These are phyloP conservation scores for Eptesicus fuscus DNA, from an alignment of 2,113 vertebrate genomes.

Conservation along the genomic window DNA sequence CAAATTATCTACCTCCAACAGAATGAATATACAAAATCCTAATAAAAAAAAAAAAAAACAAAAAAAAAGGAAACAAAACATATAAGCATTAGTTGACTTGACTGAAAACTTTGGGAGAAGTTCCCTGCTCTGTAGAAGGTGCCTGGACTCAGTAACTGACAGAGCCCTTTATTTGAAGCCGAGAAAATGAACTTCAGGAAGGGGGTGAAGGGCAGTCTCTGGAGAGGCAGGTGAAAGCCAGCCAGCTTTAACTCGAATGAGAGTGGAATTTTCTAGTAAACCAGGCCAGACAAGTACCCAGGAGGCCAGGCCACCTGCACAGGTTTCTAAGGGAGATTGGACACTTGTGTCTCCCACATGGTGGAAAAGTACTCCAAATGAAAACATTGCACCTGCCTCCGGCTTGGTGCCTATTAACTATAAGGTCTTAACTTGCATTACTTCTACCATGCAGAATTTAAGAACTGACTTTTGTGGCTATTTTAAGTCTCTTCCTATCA, in stretches of 20 bases:
- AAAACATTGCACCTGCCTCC: neutral
- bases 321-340: slow-evolving; percentile 55
- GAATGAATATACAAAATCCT: neutral
- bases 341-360: slow-evolving; percentile 16
- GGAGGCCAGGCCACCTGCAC: slow-evolving; percentile 51
- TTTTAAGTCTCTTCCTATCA: neutral
- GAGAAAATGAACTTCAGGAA: slow-evolving; percentile 34
- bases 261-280: slow-evolving; percentile 72
- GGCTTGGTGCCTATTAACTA: neutral
- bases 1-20: neutral
- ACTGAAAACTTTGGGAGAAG: neutral
- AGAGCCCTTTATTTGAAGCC: slow-evolving; percentile 29
- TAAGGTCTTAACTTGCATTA: neutral
- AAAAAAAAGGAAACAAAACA: neutral
- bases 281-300: slow-evolving; percentile 60
- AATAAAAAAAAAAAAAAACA: neutral
- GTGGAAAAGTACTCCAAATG: slow-evolving; percentile 71
- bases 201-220: slow-evolving; percentile 60
- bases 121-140: neutral
- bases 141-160: neutral
- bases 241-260: slow-evolving; percentile 58
- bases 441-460: neutral
- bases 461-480: neutral
- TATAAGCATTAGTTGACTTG: neutral
- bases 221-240: slow-evolving; percentile 53